Conservation (phyloP, 2,113 vertebrate genomes). For the Pseudorectes ferrugineus region DNA sequence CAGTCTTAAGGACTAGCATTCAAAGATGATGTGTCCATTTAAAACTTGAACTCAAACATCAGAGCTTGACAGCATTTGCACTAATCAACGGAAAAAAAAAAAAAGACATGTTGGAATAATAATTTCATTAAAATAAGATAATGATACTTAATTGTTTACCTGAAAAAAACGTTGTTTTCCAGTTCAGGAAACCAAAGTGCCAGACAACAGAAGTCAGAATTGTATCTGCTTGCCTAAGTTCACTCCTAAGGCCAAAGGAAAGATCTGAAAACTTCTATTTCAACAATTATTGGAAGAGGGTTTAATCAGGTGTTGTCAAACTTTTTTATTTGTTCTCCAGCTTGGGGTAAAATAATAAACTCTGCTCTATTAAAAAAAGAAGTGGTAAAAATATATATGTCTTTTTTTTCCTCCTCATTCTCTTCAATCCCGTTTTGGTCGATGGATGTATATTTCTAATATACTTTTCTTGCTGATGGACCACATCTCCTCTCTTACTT, state of each 20-base stretch:
- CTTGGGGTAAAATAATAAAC: background rate
- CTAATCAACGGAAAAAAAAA: background rate
- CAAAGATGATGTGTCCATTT: background rate
- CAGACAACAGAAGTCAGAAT: background rate
- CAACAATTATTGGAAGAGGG: background rate
- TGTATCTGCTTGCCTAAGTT: background rate
- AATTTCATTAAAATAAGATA: background rate
- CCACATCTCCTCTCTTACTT: background rate
- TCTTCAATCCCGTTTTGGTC: background rate
- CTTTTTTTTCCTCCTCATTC: background rate
- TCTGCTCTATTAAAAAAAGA: background rate
- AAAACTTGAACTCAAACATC: background rate
- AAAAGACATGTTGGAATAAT: background rate
- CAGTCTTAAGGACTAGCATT: background rate
- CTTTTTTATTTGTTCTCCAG: background rate
- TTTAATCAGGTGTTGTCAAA: background rate
- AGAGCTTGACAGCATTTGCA: background rate
- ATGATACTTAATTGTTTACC: background rate
- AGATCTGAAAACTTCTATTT: background rate
- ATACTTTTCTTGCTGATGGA: background rate
- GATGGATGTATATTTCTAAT: background rate
- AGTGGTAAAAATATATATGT: background rate
- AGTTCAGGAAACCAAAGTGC: background rate
- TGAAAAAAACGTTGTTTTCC: background rate
- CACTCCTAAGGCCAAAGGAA: background rate